Evolutionary conservation across 2,113 vertebrate species (phyloP), one percentile per base, ranked within the genome.

Genomic region (Pomatorhinus ruficollis): DNA sequence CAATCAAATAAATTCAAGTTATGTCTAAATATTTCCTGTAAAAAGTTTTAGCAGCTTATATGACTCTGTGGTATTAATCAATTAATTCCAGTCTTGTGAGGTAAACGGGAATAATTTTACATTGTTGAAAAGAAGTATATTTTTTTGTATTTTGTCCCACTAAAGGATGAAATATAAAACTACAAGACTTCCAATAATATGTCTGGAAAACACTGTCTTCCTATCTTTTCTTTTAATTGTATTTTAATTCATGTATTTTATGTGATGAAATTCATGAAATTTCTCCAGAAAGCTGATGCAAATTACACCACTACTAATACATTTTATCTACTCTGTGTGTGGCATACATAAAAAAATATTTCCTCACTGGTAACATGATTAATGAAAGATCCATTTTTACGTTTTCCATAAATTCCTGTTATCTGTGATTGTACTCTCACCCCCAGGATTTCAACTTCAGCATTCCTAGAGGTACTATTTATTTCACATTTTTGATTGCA

Each of bases 211-310:
- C 17, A 44, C 6, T 54, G 11, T 72, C 45, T 77, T 92, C 7
- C 37, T 64, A 10, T 23, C 6, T 93, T 30, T 84, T 45, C 45
- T 39, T 65, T 19, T 28, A 63, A 63, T 33, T 79, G 49, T 18
- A 65, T 57, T 91, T 74, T 78, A 96, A 89, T 60, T 40, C 35
- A 79, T 5, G 14, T 75, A 69, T 68, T 90, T 92, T 68, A 74
- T 65, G 35, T 66, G 54, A 92, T 49, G 31, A 93, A 78, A 50
- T 60, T 50, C 0, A 65, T 3, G 6, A 59, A 8, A 42, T 56
- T 94, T 94, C 75, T 95, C 61, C 66, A 69, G 77, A 80, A 93
- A 78, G 75, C n/a, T 35, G 15, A 89, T 50, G 37, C 72, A 92
- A 82, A 95, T 61, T 61, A 82, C 25, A 42, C 28, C 25, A 59